Conservation (phyloP, 1,140 invertebrate genomes). For the Caerostris darwini region DNA sequence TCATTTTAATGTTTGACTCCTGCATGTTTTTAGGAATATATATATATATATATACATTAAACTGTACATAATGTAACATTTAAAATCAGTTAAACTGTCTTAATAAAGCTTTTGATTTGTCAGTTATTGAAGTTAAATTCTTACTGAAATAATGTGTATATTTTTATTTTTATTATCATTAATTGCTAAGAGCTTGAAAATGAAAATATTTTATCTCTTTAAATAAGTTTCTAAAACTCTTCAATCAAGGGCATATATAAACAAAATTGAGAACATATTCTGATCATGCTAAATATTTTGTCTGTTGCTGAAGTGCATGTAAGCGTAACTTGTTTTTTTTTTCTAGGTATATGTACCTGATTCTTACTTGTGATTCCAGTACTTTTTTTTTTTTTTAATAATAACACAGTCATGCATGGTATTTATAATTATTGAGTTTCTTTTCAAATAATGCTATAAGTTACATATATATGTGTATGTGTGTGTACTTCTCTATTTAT, state of each 20-base stretch:
- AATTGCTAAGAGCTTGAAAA: slow-evolving; percentile 18
- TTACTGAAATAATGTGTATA: slow-evolving; percentile 12
- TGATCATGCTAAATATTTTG: neutral
- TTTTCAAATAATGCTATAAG: neutral
- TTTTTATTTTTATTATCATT: slow-evolving; percentile 27
- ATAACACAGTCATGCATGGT: neutral
- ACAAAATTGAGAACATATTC: neutral
- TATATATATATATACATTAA: slow-evolving; percentile 34
- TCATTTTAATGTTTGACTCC: slow-evolving; percentile 17
- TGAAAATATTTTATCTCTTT: slow-evolving; percentile 38
- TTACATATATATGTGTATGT: neutral
- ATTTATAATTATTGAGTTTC: neutral
- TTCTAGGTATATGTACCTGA: slow-evolving; percentile 25
- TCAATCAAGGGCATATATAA: neutral
- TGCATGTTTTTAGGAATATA: slow-evolving; percentile 18
- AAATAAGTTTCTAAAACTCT: neutral
- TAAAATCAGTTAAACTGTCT: slow-evolving; percentile 54
- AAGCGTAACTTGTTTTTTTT: neutral
- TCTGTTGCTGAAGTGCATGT: neutral
- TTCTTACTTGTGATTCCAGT: neutral
- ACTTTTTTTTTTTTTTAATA: neutral
- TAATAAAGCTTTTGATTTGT: slow-evolving; percentile 62
- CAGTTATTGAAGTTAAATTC: slow-evolving; percentile 46
- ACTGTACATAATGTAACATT: slow-evolving; percentile 55
- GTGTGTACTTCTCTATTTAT: slow-evolving; percentile 34